Percentiles rank a stretch among this genome's conserved stretches.
Evolutionary conservation across 2,888 invertebrate genomes (phyloP).

Genomic region (Erebia epiphron): DNA sequence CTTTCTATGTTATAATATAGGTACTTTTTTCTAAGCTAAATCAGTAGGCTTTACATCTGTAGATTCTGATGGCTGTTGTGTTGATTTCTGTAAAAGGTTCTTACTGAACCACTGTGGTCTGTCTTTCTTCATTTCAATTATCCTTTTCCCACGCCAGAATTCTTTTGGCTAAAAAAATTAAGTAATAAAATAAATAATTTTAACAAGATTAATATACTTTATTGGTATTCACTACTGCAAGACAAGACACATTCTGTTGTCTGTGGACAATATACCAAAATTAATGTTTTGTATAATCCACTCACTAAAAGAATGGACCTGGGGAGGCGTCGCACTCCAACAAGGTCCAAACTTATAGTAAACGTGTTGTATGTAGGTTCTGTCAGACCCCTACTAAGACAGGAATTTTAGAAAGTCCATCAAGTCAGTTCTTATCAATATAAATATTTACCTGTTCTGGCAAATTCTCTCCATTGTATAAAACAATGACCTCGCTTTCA

Average conservation of each 20-base stretch:
- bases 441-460: conserved; percentile 74
- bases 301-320: too few relatives aligned
- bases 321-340: too few relatives aligned
- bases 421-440: neutral
- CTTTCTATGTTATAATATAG: neutral
- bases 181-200: neutral
- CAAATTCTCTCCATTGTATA: conserved; percentile 91
- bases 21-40: conserved; percentile 81
- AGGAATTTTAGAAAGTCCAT: too few relatives aligned
- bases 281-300: too few relatives aligned
- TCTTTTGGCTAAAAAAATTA: conserved; percentile 76
- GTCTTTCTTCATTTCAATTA: conserved; percentile 93
- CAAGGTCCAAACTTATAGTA: too few relatives aligned
- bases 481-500: conserved; percentile 92
- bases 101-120: conserved; percentile 95
- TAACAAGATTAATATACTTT: too few relatives aligned
- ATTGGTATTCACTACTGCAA: too few relatives aligned
- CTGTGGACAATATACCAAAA: too few relatives aligned
- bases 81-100: conserved; percentile 91
- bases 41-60: conserved; percentile 89
- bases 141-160: conserved; percentile 87
- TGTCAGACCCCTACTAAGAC: too few relatives aligned
- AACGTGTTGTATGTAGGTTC: too few relatives aligned
- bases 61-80: conserved; percentile 86
- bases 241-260: too few relatives aligned